Base-by-base conservation (phyloP, 2,888 invertebrate genomes). In the Drosophila monieri region DNA sequence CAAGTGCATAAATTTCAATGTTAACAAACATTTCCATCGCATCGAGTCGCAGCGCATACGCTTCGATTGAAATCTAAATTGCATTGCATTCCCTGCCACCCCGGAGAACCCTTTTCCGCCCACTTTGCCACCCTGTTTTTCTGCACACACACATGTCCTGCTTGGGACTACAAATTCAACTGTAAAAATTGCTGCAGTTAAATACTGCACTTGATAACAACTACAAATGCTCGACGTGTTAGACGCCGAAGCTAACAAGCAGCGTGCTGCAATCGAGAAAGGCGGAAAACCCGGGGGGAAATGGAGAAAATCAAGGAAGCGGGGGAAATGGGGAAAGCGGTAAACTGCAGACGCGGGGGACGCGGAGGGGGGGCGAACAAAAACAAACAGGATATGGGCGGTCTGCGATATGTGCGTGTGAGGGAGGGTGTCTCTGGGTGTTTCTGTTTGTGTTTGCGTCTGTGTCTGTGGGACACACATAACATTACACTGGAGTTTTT, bases 161-260 rank as follows among this genome's bases (percentile, higher is more conserved):
- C 58, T 59, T 46, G 15, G 48, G 68, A 69, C 80, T 70, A 80
- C 80, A 80, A 78, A 78, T 78, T 74, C 79, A 79, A 79, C 83
- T 79, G 79, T 76, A 79, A 79, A 81, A 81, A 81, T 81, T 79
- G 79, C 80, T 78, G 80, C 78, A 78, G 78, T 80, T 78, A 78
- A 78, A 78, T 78, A 72, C 78, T 78, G 78, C 81, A 78, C 80
- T 78, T 80, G 81, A 81, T 78, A 78, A 78, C 78, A 80, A 80
- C 80, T 76, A 80, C 78, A 78, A 78, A 78, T 76, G 73, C 65
- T 66, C 76, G 78, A 70, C 69, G 76, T 80, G 78, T 78, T 80
- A 80, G 80, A 78, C 62, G 78, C 67, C 73, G 67, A 58, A 68
- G 76, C 80, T 80, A 80, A 80, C 80, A 78, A 78, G 80, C 66